Evolutionary conservation across 2,888 invertebrate genomes (phyloP), one percentile per base, ranked within the genome.

Genomic region (Crossocerus cetratus): DNA sequence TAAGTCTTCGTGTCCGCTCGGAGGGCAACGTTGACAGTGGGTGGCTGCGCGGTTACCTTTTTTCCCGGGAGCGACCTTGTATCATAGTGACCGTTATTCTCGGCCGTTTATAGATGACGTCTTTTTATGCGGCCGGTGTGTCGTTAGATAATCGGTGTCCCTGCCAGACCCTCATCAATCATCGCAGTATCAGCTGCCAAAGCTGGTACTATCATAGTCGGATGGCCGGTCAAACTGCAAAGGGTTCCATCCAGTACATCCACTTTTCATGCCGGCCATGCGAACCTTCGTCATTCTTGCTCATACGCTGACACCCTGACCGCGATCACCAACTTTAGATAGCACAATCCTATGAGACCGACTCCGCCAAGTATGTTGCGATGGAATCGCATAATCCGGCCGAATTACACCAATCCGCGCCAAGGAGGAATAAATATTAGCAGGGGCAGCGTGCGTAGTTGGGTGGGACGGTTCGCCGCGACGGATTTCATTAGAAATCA

Each of bases 141-240:
- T 70, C 71, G 74, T 83, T 75, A 77, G 80, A 80, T 80, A 81
- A 81, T 83, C 80, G 80, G 75, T 82, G 84, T 84, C 85, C 74
- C 72, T 65, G 75, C 76, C 85, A 86, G 86, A 80, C 78, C 77
- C 74, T 82, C 85, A 87, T 87, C 86, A 79, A 86, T 87, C 87
- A 86, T 81, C 14, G 49, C 72, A 67, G 74, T 83, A 86, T 85
- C 87, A 77, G 80, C 77, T 77, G 83, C 81, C 83, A 74, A 76
- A 69, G 72, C 72, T 72, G 63, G 42, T 62, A 58, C 69, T 61
- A 61, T 66, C 73, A 57, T 69, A 68, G 53, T 62, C 45, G 76
- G 67, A 74, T 57, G 73, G 73, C 65, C 76, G 73, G 70, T 53
- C 68, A 45, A 65, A 56, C 58, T 62, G 68, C 16, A 65, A 71